phyloP scores from a whole-genome alignment of 2,888 invertebrate species.

The Trissoscelio sp. region DNA sequence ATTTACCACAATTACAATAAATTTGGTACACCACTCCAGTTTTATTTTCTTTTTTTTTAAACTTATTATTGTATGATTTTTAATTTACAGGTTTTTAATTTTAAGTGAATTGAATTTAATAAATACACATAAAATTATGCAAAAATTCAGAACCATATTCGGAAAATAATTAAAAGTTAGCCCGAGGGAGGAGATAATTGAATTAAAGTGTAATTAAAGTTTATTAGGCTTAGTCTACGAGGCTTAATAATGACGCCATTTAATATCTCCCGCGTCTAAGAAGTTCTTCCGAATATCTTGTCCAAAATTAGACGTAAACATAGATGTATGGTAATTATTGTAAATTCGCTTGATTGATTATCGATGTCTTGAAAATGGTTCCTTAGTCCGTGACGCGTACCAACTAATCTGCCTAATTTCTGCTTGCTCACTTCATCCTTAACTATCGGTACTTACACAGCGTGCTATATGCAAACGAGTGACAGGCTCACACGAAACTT shows the following conservation, averaged over 20 bases:
- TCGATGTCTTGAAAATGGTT: constrained; percentile 47
- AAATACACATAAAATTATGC: too few relatives aligned
- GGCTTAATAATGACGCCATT: not conserved
- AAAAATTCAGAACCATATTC: too few relatives aligned
- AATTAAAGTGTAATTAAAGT: constrained; percentile 6
- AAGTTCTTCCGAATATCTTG: constrained; percentile 2
- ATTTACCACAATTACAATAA: too few relatives aligned
- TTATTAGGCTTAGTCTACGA: not conserved
- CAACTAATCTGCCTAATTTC: constrained; percentile 72
- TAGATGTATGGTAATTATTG: constrained; percentile 8
- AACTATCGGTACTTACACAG: constrained; percentile 70
- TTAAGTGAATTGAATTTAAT: too few relatives aligned
- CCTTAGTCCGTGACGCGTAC: constrained; percentile 33
- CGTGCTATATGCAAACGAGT: constrained; percentile 68
- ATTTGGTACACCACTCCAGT: too few relatives aligned
- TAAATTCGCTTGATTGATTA: constrained; percentile 32
- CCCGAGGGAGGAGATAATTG: too few relatives aligned
- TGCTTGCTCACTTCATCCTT: constrained; percentile 66
- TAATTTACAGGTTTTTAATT: too few relatives aligned
- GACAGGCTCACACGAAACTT: constrained; percentile 65
- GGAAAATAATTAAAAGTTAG: too few relatives aligned
- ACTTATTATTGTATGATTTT: too few relatives aligned
- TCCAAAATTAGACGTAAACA: not conserved
- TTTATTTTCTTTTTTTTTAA: too few relatives aligned
- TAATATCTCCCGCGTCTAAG: constrained; percentile 1